Base-by-base conservation (phyloP, 2,797 vertebrate genomes). In the Loriculus beryllinus region DNA sequence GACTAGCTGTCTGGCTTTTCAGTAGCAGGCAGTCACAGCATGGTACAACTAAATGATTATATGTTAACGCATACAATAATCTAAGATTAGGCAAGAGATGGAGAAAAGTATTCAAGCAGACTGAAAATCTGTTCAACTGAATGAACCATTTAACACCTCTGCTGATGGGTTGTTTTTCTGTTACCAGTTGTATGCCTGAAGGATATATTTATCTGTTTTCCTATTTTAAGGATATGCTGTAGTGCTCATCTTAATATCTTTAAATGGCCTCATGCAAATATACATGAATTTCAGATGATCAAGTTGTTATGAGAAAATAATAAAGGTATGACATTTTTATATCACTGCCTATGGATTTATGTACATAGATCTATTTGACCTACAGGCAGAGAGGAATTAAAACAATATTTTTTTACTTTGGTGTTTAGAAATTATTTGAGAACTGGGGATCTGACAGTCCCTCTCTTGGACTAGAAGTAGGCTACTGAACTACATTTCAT, bases 121-220 rank as follows among this genome's bases (percentile, higher is more conserved):
- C 23, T 88, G 69, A 78, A 92, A 96, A 80, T 84, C 47, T 84
- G 49, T 71, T 93, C 54, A 94, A n/a, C 42, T 70, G 48, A 79
- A 43, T 0, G 0, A 77, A 33, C 35, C 13, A n/a, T 85, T 93
- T 88, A 93, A 78, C 29, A 69, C 5, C 20, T 70, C 77, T 77
- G 45, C 39, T 82, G 48, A 81, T 65, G 29, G 45, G 21, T 7
- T 91, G 11, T 63, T 57, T 47, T 85, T 78, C 79, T 71, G 15
- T 52, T 91, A 39, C 9, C 28, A 42, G 12, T 23, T 59, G 5
- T 39, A 33, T 42, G 57, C 51, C 47, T 51, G 68, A 90, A 94
- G 54, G 54, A 60, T 88, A 47, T 85, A 79, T 94, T 95, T 96
- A 47, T 80, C 62, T 86, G 35, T 37, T 92, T 92, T 79, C 40